Evolutionary conservation across 2,888 invertebrate species (phyloP), one percentile per base, ranked within the genome.

Genomic region (Sepioteuthis lessoniana): DNA sequence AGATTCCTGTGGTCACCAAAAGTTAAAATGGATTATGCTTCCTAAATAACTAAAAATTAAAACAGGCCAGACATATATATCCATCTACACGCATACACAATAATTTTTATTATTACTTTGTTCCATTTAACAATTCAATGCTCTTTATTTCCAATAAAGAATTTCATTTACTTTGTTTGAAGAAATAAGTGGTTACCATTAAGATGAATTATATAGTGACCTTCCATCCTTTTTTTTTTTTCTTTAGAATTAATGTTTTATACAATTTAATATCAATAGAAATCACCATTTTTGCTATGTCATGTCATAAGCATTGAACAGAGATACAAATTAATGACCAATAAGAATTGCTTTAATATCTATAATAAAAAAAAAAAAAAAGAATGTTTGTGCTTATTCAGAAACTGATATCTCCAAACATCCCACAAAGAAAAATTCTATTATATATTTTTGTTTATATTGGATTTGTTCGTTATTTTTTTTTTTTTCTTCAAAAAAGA

Each of bases 1-100:
- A 76, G 76, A 76, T 76, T 76, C 76, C 76, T 76, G 76, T 76
- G n/a, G 76, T 76, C 76, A 76, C n/a, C 76, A n/a, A 76, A 76
- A 76, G n/a, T 76, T n/a, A 35, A 13, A n/a, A 76, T 76, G 76
- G 76, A 76, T n/a, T 76, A n/a, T 19, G 76, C 76, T 76, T 76
- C 76, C n/a, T 76, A 35, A 35, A 76, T 8, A 28, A 60, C 7
- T 25, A 28, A 21, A 25, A 16, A 25, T 76, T n/a, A 76, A n/a
- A 31, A 31, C 76, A 31, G 10, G 76, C 76, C 76, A 76, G 76
- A 76, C 31, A n/a, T 8, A 76, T 31, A n/a, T 31, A 76, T n/a
- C n/a, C 3, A 76, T n/a, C n/a, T 76, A 60, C 0, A 31, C 3
- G 10, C 7, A 31, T 10, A 31, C 10, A 31, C 31, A 60, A 60